Conservation (phyloP, 2,888 invertebrate genomes). For the Idaea aversata region DNA sequence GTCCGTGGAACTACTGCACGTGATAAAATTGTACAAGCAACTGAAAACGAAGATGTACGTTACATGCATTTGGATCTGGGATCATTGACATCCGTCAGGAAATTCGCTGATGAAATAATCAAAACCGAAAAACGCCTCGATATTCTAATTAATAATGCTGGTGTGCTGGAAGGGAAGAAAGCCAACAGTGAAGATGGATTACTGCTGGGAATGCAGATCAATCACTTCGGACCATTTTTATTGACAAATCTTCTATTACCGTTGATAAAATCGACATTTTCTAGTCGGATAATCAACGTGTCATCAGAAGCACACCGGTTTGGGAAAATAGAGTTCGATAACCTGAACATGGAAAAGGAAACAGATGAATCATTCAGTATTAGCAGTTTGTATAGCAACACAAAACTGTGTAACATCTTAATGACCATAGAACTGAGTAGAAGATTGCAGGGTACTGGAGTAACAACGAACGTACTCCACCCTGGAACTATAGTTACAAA, state of each 20-base stretch:
- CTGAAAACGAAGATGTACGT: conserved; percentile 54
- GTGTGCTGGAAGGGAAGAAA: conserved; percentile 57
- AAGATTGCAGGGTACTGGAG: conserved; percentile 83
- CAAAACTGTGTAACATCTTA: conserved; percentile 87
- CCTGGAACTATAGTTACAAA: conserved; percentile 83
- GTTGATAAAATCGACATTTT: conserved; percentile 56
- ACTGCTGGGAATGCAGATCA: conserved; percentile 78
- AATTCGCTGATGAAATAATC: conserved; percentile 80
- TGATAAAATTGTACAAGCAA: conserved; percentile 41
- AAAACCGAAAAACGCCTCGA: conserved; percentile 75
- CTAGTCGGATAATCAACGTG: conserved; percentile 62
- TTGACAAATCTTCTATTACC: conserved; percentile 82
- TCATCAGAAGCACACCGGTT: conserved; percentile 49
- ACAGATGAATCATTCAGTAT: conserved; percentile 52
- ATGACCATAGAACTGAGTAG: conserved; percentile 86
- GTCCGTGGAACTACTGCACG: conserved; percentile 81
- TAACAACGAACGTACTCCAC: conserved; percentile 89
- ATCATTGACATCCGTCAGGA: conserved; percentile 77
- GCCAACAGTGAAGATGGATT: conserved; percentile 81
- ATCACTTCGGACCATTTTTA: conserved; percentile 84
- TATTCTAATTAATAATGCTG: conserved; percentile 83
- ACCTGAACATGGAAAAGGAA: conserved; percentile 46
- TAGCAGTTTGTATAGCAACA: conserved; percentile 86
- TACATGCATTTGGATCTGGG: conserved; percentile 71
- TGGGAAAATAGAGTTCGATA: conserved; percentile 46